Conservation (phyloP, 1,140 invertebrate genomes). For the Anoplophora glabripennis region DNA sequence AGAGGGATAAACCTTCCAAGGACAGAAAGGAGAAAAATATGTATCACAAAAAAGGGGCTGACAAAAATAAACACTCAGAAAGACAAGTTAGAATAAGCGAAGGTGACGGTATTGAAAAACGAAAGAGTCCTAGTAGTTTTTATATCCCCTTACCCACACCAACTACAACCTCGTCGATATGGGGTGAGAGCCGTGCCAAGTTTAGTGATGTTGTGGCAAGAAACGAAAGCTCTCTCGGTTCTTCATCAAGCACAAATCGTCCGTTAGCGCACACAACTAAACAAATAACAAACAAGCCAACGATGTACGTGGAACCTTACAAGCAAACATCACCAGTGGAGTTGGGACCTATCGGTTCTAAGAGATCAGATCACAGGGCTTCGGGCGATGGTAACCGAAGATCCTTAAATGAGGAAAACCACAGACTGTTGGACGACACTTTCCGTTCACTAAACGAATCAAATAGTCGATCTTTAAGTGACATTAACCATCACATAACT, state of each 20-base stretch:
- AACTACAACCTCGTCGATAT: conserved; percentile 42
- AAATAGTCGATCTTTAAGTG: neutral
- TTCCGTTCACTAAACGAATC: neutral
- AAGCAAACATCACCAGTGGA: conserved; percentile 36
- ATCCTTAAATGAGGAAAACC: conserved; percentile 11
- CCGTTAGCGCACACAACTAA: conserved; percentile 17
- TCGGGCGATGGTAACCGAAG: conserved; percentile 23
- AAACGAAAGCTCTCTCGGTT: conserved; percentile 26
- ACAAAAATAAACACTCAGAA: conserved; percentile 13
- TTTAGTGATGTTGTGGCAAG: conserved; percentile 60
- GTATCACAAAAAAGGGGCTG: conserved; percentile 18
- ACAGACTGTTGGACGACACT: neutral
- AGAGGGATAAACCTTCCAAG: conserved; percentile 20
- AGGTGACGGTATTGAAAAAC: conserved; percentile 6
- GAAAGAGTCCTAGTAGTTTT: conserved; percentile 16
- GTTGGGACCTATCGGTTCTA: conserved; percentile 46
- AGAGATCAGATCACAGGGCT: conserved; percentile 26
- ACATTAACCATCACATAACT: neutral
- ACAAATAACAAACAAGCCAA: conserved; percentile 33
- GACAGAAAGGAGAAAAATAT: conserved; percentile 46
- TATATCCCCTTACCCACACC: conserved; percentile 19
- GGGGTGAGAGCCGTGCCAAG: conserved; percentile 55
- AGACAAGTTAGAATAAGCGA: conserved; percentile 4
- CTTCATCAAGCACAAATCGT: conserved; percentile 9
- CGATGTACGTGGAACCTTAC: conserved; percentile 47